phyloP scores from a whole-genome alignment of 2,113 vertebrate genomes.

The Anolis carolinensis region DNA sequence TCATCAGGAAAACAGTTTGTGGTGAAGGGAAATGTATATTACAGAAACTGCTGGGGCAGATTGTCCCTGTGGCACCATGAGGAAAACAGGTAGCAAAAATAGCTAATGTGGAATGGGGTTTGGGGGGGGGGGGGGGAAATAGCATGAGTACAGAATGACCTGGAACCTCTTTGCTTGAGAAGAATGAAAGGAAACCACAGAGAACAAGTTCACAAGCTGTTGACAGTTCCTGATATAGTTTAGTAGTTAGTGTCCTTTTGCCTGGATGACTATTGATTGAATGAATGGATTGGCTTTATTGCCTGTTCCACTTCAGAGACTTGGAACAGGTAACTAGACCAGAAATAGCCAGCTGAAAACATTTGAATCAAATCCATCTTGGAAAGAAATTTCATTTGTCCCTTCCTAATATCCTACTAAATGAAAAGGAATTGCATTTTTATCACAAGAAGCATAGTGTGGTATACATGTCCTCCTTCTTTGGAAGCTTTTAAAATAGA shows the following conservation, averaged over 20 bases:
- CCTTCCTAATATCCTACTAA: background rate
- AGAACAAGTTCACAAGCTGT: background rate
- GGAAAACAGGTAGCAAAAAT: slow-evolving; percentile 74
- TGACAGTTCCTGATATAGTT: background rate
- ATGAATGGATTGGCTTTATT: background rate
- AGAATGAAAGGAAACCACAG: background rate
- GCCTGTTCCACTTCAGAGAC: background rate
- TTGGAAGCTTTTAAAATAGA: no score
- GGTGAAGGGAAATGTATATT: background rate
- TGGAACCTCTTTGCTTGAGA: slow-evolving; percentile 53
- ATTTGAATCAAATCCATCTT: background rate
- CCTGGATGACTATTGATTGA: background rate
- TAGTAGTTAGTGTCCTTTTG: background rate
- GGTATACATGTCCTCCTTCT: background rate
- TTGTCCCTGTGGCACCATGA: slow-evolving; percentile 70
- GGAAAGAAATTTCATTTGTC: background rate
- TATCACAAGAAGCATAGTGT: background rate
- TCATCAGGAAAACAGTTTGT: slow-evolving; percentile 58
- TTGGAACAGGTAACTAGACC: background rate
- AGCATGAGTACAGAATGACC: slow-evolving; percentile 24
- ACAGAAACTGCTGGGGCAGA: slow-evolving; percentile 64
- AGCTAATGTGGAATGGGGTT: background rate
- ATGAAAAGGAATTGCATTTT: background rate
- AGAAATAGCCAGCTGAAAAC: background rate
- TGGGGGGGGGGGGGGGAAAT: slow-evolving; percentile 51